Base-by-base conservation (phyloP, 2,888 invertebrate species). In the Osmoderma eremita region DNA sequence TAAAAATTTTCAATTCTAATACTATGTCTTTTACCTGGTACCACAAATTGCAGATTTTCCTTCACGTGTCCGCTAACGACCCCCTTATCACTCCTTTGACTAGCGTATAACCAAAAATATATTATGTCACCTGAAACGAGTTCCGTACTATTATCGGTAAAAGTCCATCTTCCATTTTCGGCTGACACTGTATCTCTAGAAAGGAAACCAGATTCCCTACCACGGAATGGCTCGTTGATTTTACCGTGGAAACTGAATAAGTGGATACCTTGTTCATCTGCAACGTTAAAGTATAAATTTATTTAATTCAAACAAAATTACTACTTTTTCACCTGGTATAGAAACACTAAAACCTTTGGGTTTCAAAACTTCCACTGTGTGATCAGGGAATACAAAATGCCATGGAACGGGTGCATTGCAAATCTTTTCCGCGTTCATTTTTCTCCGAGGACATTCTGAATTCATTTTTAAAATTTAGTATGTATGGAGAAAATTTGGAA, bases 171-270 rank as follows among this genome's bases (percentile, higher is more conserved):
- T 0, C 89, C 90, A 67, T 87, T 83, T 72, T 86, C 88, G 0
- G 85, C 79, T 70, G 84, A 88, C 0, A 84, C 77, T 70, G 92
- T 88, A 72, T 92, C 92, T 38, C 86, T 82, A 0, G 90, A 83
- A 85, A 84, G 84, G 3, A 83, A 84, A 0, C 92, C 91, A 0
- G 86, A 88, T 78, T 91, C 92, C 17, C 90, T 77, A 0, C 89
- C 88, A 10, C 89, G 84, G 83, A 92, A 88, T 76, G 90, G 89
- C 70, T 88, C 85, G 76, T 93, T 92, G 0, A 92, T 81, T 70
- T 91, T 91, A 3, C 89, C 90, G 77, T 92, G 92, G 76, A 90
- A 91, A 0, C 92, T 91, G 73, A 92, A 90, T 18, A 92, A 81
- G 36, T 87, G 84, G 61, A 90, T 88, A n/a, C 91, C 91, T 70